These are phyloP conservation scores for Petrocephalus microphthalmus DNA, from an alignment of 2,113 vertebrate genomes.

Conservation along the genomic window DNA sequence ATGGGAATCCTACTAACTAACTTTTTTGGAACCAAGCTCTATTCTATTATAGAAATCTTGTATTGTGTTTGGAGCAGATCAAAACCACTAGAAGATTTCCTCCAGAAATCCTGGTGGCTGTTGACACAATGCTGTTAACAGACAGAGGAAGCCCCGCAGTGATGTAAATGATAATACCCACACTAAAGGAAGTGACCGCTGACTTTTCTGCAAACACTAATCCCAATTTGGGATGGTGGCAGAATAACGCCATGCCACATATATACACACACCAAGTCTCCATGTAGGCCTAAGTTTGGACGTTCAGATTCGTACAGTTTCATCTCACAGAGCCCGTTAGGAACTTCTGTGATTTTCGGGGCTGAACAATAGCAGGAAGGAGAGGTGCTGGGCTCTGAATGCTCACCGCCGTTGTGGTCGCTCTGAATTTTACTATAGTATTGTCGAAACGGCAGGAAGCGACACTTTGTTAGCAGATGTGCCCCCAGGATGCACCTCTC, in stretches of 20 bases:
- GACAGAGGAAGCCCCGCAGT: neutral
- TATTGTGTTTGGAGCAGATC: neutral
- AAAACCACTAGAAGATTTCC: neutral
- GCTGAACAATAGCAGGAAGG: constrained; percentile 59
- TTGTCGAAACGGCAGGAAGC: constrained; percentile 56
- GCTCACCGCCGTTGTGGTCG: constrained; percentile 23
- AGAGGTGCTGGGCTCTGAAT: constrained; percentile 41
- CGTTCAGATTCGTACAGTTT: neutral
- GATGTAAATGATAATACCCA: neutral
- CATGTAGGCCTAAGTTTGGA: neutral
- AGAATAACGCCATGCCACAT: neutral
- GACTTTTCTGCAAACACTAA: neutral
- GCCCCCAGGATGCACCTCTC: constrained; percentile 21
- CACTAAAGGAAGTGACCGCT: neutral
- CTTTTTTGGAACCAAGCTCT: neutral
- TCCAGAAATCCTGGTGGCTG: neutral
- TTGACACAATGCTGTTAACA: neutral
- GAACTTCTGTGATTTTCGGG: constrained; percentile 8
- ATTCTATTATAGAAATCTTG: neutral
- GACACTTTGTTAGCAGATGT: constrained; percentile 18
- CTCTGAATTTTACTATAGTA: constrained; percentile 32
- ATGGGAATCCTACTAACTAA: neutral
- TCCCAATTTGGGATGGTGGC: neutral
- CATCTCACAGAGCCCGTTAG: neutral
- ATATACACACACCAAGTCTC: neutral